Conservation (phyloP, 2,888 invertebrate genomes). For the Nephrotoma guestfalica region DNA sequence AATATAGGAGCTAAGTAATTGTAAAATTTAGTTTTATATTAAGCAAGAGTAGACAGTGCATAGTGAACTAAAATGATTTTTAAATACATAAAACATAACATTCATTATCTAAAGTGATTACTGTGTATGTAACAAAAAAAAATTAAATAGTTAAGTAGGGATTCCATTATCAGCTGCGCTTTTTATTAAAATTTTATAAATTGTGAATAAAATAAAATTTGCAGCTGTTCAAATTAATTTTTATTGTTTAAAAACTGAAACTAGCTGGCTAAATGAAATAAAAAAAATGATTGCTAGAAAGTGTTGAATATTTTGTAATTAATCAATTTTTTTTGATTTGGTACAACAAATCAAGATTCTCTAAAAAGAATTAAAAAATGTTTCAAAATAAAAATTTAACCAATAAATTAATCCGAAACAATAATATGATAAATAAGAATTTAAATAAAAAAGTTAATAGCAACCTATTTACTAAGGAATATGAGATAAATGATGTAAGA, state of each 20-base stretch:
- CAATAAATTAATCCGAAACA: background rate
- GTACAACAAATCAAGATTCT: background rate
- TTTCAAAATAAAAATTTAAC: background rate
- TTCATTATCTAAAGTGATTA: background rate
- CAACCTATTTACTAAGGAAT: slow-evolving; percentile 29
- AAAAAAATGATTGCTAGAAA: background rate
- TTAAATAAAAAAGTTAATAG: slow-evolving; percentile 1
- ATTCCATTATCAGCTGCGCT: background rate
- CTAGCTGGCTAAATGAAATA: background rate
- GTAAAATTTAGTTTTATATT: background rate
- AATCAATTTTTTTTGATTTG: background rate
- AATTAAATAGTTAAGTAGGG: background rate
- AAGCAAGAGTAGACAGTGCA: background rate
- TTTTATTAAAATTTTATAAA: background rate
- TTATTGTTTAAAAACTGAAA: background rate
- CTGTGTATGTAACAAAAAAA: background rate
- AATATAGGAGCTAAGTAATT: background rate
- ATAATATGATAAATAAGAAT: slow-evolving; percentile 2
- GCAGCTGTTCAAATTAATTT: background rate
- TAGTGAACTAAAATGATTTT: background rate
- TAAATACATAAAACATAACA: background rate
- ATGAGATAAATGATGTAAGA: slow-evolving; percentile 38
- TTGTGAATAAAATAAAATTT: background rate
- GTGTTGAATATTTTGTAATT: background rate
- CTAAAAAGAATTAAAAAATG: background rate